Conservation (phyloP, 2,888 invertebrate genomes). For the Pachydiplax longipennis region DNA sequence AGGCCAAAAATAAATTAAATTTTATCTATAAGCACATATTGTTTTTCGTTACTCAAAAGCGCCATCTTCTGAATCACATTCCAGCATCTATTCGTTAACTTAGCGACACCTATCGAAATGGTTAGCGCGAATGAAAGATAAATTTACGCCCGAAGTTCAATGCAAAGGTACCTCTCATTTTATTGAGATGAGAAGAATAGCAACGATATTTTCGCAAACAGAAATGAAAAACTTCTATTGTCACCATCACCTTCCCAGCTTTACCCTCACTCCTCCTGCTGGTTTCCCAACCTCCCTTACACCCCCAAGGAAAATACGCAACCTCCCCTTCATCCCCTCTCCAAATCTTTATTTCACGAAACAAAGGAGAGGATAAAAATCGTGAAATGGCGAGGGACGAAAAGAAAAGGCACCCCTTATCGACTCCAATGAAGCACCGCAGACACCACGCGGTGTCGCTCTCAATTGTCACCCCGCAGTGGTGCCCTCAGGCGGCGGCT, state of each 20-base stretch:
- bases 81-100: too few relatives aligned
- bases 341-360: background rate
- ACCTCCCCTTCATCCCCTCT: background rate
- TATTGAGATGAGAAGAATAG: too few relatives aligned
- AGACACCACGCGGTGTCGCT: conserved; percentile 29
- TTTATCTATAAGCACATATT: too few relatives aligned
- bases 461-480: conserved; percentile 5
- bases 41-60: too few relatives aligned
- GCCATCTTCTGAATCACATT: too few relatives aligned
- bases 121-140: too few relatives aligned
- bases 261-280: background rate
- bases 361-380: background rate
- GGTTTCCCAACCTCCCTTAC: background rate
- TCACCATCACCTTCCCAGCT: background rate
- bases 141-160: too few relatives aligned
- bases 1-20: too few relatives aligned
- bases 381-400: background rate
- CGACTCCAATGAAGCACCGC: background rate
- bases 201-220: background rate
- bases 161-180: too few relatives aligned
- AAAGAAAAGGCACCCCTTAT: background rate
- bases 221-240: background rate
- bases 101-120: too few relatives aligned
- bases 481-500: background rate
- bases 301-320: background rate